These are phyloP conservation scores for Aethes cnicana DNA, from an alignment of 2,888 invertebrate genomes.

Conservation along the genomic window DNA sequence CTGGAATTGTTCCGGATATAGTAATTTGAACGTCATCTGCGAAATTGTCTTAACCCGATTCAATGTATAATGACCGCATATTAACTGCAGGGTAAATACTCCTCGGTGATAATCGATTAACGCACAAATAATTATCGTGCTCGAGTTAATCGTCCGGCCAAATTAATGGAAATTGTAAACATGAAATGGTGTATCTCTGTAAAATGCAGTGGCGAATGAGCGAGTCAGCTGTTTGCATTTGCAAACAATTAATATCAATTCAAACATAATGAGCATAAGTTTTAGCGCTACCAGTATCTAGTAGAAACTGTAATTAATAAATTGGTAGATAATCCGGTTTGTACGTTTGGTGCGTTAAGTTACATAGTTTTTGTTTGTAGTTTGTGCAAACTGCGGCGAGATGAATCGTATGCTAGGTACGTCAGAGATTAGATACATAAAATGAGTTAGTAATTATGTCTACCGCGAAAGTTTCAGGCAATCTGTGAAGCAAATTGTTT, in stretches of 20 bases:
- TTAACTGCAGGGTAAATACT: conserved; percentile 23
- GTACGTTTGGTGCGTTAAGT: background rate
- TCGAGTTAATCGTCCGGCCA: conserved; percentile 27
- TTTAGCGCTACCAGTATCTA: too few species aligned
- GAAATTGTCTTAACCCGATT: conserved; percentile 32
- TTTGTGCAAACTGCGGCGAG: too few species aligned
- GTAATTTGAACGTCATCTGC: conserved; percentile 36
- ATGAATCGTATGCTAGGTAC: too few species aligned
- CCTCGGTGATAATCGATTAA: conserved; percentile 25
- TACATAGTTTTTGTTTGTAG: background rate
- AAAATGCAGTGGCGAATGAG: conserved; percentile 8
- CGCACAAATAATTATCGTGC: conserved; percentile 26
- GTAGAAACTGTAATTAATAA: too few species aligned
- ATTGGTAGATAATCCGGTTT: background rate
- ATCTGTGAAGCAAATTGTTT: too few species aligned
- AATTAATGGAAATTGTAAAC: conserved; percentile 30
- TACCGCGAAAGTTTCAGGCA: too few species aligned
- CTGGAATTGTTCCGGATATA: background rate
- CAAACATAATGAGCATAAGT: too few species aligned
- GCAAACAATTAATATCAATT: too few species aligned
- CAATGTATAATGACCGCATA: conserved; percentile 27
- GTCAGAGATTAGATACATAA: too few species aligned
- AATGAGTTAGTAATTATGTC: too few species aligned
- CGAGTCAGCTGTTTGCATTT: too few species aligned
- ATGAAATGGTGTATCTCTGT: conserved; percentile 21